Evolutionary conservation across 2,888 invertebrate species (phyloP).

Genomic region (Spialia ferax): DNA sequence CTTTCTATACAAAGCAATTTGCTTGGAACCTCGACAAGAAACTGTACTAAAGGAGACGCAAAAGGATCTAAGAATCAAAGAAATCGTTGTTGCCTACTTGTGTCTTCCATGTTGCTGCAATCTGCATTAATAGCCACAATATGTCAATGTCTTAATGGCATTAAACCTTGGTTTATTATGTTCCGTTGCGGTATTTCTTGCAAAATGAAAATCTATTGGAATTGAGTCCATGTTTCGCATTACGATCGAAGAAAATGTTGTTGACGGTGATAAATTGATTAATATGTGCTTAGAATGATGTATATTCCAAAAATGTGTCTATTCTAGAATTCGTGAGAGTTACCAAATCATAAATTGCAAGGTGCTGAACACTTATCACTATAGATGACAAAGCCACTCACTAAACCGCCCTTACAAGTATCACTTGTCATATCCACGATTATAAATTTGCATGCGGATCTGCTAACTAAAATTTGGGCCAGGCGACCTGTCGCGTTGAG

Average conservation of each 20-base stretch:
- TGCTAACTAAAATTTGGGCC: slow-evolving; percentile 38
- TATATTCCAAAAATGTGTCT: background rate
- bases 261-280: background rate
- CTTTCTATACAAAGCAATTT: background rate
- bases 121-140: background rate
- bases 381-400: slow-evolving; percentile 42
- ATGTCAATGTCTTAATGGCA: slow-evolving; percentile 6
- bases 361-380: slow-evolving; percentile 25
- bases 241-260: background rate
- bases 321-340: slow-evolving; percentile 16
- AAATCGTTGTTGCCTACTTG: slow-evolving; percentile 16
- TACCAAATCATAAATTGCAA: background rate
- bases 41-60: slow-evolving; percentile 5
- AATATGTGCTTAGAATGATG: background rate
- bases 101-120: slow-evolving; percentile 10
- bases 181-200: background rate
- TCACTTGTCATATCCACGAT: slow-evolving; percentile 48
- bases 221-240: background rate
- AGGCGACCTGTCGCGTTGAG: slow-evolving; percentile 45
- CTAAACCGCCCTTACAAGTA: slow-evolving; percentile 27
- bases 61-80: slow-evolving; percentile 25
- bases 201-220: background rate
- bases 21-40: background rate
- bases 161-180: slow-evolving; percentile 1
- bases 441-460: slow-evolving; percentile 45